Evolutionary conservation across 2,888 invertebrate genomes (phyloP).

Genomic region (Cantharis rustica): DNA sequence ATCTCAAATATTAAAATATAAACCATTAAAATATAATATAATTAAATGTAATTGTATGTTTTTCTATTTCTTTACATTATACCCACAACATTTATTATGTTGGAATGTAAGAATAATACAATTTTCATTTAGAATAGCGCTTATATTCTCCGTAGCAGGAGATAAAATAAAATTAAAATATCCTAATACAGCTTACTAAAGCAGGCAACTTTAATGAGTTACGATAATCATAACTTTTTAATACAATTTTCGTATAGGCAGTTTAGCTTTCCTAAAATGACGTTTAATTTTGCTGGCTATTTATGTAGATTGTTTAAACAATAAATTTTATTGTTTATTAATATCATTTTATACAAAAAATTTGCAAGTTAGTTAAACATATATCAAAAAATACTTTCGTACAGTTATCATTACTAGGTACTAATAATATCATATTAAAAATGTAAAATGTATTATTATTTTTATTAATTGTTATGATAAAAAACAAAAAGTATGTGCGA

Average conservation of each 20-base stretch:
- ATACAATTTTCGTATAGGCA: not conserved
- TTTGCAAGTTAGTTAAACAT: not conserved
- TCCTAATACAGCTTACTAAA: not conserved
- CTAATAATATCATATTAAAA: not conserved
- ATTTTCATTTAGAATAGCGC: conserved; percentile 51
- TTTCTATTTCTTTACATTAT: conserved; percentile 31
- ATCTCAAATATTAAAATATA: not conserved
- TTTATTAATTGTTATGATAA: not conserved
- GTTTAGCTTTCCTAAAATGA: not conserved
- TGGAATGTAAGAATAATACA: conserved; percentile 38
- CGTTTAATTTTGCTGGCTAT: not conserved
- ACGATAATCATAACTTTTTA: not conserved
- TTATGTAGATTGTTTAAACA: not conserved
- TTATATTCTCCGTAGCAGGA: conserved; percentile 37
- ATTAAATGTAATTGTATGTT: conserved; percentile 28
- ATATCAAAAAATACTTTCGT: not conserved
- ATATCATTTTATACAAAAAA: not conserved
- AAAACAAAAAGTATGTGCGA: not conserved
- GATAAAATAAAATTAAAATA: conserved; percentile 17
- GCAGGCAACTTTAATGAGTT: not conserved
- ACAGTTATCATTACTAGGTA: not conserved
- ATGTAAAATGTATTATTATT: not conserved
- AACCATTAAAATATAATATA: not conserved
- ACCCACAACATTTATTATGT: conserved; percentile 46
- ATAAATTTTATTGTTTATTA: not conserved